Evolutionary conservation across 2,888 invertebrate genomes (phyloP), one percentile per base, ranked within the genome.

Genomic region (Stenodema calcarata): DNA sequence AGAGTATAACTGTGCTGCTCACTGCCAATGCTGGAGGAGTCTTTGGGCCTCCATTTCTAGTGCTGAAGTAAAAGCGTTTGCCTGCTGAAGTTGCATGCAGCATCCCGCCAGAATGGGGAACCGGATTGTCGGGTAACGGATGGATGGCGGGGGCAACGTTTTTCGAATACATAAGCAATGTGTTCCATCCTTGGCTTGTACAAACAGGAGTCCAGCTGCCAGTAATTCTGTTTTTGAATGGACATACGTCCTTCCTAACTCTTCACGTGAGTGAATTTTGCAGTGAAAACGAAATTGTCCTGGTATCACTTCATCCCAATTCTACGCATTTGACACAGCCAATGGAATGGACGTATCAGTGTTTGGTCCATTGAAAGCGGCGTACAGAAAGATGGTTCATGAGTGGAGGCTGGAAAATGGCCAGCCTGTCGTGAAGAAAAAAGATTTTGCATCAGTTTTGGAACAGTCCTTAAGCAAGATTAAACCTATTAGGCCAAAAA

Each of bases 231-330:
- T 89, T 88, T 73, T 85, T 88, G 54, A 89, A 89, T 89, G 88
- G 89, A 1, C 90, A 90, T 75, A 87, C 88, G 80, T 89, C 88
- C 12, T 89, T 89, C 69, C 82, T 91, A 86, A 90, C 90, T 14
- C 87, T 91, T 86, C 90, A 90, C 78, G 87, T 91, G 16, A 90
- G 90, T 84, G 88, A 91, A 54, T 91, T 91, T 90, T 91, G 91
- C 87, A 88, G 88, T 86, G 88, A 90, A 70, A 90, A 91, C 86
- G 88, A 89, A 28, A 91, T 91, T 11, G 89, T 90, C 87, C 87
- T 91, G 23, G 88, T 91, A 81, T 89, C 90, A 47, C 88, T 91
- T 18, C 90, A 89, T 42, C 90, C 91, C 11, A 91, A 84, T 41
- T 28, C 89, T 14, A 89, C 89, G 11, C 89, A 89, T 84, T 79